These are phyloP conservation scores for Hemitrygon akajei DNA, from an alignment of 2,797 vertebrate genomes.

Conservation along the genomic window DNA sequence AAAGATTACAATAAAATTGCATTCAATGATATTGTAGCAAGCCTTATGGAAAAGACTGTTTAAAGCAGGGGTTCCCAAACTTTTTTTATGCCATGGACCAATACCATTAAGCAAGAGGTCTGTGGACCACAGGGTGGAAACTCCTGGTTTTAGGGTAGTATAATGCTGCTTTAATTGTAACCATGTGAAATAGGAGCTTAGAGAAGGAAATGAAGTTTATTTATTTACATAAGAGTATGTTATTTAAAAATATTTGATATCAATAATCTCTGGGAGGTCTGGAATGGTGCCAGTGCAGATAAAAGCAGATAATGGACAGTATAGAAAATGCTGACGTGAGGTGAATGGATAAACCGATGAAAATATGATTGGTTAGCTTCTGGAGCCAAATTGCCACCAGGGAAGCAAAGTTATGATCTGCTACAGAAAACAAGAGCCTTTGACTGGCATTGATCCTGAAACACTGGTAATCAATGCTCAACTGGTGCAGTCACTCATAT, in stretches of 20 bases:
- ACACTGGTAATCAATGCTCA: neutral
- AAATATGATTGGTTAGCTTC: neutral
- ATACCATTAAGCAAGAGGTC: too few species aligned
- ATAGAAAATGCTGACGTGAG: neutral
- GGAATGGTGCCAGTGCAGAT: neutral
- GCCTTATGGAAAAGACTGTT: neutral
- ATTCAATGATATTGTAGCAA: too few species aligned
- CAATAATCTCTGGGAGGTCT: neutral
- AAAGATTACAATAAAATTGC: too few species aligned
- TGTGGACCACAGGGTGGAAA: too few species aligned
- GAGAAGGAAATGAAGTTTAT: neutral
- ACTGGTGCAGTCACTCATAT: neutral
- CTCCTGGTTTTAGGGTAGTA: neutral
- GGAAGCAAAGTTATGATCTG: neutral
- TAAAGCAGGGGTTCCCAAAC: too few species aligned
- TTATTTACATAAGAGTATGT: neutral
- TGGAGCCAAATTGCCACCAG: neutral
- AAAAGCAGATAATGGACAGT: neutral
- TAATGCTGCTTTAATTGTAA: neutral
- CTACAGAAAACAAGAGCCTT: neutral
- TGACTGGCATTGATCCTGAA: neutral
- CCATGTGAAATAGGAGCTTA: neutral
- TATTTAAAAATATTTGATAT: neutral
- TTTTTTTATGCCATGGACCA: too few species aligned
- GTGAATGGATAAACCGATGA: neutral